Evolutionary conservation across 2,797 vertebrate species (phyloP).

Genomic region (Furcifer pardalis): DNA sequence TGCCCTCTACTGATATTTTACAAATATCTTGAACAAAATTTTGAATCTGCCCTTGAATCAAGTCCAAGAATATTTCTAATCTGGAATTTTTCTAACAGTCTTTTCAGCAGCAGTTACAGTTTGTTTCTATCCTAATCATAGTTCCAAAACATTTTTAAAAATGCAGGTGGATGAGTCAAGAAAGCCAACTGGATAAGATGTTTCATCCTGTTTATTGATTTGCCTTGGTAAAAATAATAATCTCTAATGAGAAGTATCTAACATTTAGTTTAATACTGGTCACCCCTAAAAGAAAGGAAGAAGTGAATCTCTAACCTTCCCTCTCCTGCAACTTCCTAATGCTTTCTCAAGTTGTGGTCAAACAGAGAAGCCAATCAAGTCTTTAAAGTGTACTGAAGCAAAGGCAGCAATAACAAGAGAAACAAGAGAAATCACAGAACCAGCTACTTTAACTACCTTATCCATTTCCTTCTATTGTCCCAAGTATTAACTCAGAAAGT

Average conservation of each 20-base stretch:
- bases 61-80: too few relatives aligned
- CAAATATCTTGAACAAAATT: too few relatives aligned
- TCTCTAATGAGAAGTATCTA: rapidly evolving
- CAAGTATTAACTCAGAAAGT: not conserved
- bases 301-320: slow-evolving; percentile 64
- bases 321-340: slow-evolving; percentile 44
- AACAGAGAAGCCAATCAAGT: slow-evolving; percentile 58
- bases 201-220: not conserved
- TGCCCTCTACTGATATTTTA: too few relatives aligned
- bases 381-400: slow-evolving; percentile 57
- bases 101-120: not conserved
- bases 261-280: slow-evolving; percentile 50
- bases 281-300: slow-evolving; percentile 43
- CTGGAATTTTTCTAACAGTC: too few relatives aligned
- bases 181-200: not conserved
- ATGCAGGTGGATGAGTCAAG: not conserved
- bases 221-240: not conserved
- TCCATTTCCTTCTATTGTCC: slow-evolving; percentile 46
- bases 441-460: slow-evolving; percentile 61
- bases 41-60: too few relatives aligned
- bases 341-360: slow-evolving; percentile 60
- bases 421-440: slow-evolving; percentile 57
- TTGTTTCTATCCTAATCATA: not conserved
- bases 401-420: slow-evolving; percentile 46
- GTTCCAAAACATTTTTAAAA: not conserved